A percentile compares a stretch with the other conserved stretches of the same genome.
Conservation (phyloP, 2,888 invertebrate species). For the Rambutsinella grinnellia region DNA sequence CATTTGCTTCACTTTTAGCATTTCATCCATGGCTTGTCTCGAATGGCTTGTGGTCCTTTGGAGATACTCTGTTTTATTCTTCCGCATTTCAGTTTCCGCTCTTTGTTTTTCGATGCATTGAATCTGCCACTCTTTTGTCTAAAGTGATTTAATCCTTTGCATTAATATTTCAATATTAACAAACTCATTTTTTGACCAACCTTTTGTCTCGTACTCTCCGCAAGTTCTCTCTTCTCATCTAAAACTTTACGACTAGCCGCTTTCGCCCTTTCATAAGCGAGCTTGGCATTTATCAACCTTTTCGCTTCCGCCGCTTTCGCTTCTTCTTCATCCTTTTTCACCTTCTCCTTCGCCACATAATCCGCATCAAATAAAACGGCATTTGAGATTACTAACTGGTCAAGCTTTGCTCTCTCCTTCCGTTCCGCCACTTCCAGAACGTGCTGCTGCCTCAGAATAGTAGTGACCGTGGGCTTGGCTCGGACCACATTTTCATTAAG, state of each 20-base stretch:
- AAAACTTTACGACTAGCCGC: conserved; percentile 45
- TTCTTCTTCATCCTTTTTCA: conserved; percentile 18
- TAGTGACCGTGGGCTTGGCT: conserved; percentile 48
- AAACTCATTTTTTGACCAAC: conserved; percentile 3
- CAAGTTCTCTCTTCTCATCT: conserved; percentile 37
- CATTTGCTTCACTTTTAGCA: conserved; percentile 28
- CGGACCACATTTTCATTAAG: not conserved
- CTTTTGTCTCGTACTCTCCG: conserved; percentile 22
- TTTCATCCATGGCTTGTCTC: conserved; percentile 26
- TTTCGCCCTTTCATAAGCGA: conserved; percentile 53
- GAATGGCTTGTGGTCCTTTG: conserved; percentile 31
- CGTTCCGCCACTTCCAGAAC: conserved; percentile 34
- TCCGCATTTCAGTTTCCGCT: conserved; percentile 26
- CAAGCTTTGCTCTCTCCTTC: conserved; percentile 38
- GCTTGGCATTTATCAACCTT: conserved; percentile 31
- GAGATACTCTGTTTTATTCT: conserved; percentile 22
- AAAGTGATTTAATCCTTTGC: not conserved
- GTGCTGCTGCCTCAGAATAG: conserved; percentile 43
- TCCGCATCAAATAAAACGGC: conserved; percentile 8
- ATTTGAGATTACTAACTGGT: conserved; percentile 22
- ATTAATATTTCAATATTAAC: too few relatives aligned
- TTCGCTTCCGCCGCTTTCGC: conserved; percentile 35
- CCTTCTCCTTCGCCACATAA: not conserved
- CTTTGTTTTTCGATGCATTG: conserved; percentile 9
- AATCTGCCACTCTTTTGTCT: conserved; percentile 41